A percentile compares a stretch with the other conserved stretches of the same genome.
These are phyloP conservation scores for Zosterops lateralis DNA, from an alignment of 2,113 vertebrate genomes.

Conservation along the genomic window DNA sequence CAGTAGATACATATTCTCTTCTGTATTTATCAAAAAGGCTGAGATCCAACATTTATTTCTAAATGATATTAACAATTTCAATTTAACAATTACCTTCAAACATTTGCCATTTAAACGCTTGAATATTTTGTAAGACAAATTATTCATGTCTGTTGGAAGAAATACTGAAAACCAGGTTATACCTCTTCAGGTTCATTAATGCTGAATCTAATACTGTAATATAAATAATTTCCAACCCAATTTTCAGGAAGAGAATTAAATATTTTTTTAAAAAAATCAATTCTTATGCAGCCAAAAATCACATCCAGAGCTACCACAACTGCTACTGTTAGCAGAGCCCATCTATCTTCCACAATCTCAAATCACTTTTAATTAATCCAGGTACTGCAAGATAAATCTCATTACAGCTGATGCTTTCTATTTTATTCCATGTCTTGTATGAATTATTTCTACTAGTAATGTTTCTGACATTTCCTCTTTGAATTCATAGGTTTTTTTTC, in stretches of 20 bases:
- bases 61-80: slow-evolving; percentile 1
- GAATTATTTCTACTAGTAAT: not conserved
- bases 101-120: slow-evolving; percentile 38
- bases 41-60: not conserved
- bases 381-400: not conserved
- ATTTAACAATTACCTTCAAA: slow-evolving; percentile 26
- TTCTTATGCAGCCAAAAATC: not conserved
- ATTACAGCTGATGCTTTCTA: not conserved
- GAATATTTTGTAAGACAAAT: slow-evolving; percentile 45
- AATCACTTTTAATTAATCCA: slow-evolving; percentile 56
- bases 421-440: not conserved
- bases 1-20: not conserved
- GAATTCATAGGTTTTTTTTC: not conserved
- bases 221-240: slow-evolving; percentile 42
- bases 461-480: not conserved
- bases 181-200: slow-evolving; percentile 58
- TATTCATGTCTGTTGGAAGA: slow-evolving; percentile 22
- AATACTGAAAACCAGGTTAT: slow-evolving; percentile 47
- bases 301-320: not conserved
- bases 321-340: not conserved
- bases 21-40: not conserved
- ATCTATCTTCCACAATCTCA: slow-evolving; percentile 14
- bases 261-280: not conserved
- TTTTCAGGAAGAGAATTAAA: slow-evolving; percentile 45
- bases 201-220: not conserved